Percentiles rank a stretch among this genome's conserved stretches.
These are phyloP conservation scores for Sphaerodactylus townsendi DNA, from an alignment of 2,113 vertebrate species.

Conservation along the genomic window DNA sequence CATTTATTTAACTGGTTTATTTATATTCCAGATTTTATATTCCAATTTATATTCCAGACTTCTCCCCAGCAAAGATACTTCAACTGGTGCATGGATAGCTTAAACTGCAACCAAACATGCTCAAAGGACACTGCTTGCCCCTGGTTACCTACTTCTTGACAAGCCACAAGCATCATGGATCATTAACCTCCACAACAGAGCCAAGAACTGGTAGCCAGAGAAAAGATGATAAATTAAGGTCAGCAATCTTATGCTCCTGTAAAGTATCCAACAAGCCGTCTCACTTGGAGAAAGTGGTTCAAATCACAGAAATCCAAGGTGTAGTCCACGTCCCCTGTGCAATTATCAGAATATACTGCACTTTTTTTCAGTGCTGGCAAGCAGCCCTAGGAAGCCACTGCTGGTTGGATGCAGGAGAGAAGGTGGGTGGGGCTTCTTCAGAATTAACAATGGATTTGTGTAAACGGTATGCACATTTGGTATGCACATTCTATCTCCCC, in stretches of 20 bases:
- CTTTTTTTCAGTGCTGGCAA: neutral
- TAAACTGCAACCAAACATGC: neutral
- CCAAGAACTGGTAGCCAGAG: neutral
- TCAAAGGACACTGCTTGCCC: neutral
- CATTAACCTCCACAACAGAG: neutral
- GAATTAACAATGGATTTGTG: neutral
- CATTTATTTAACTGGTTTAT: no score
- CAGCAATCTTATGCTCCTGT: neutral
- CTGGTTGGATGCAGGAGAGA: slow-evolving; percentile 8
- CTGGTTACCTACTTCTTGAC: neutral
- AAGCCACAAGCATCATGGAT: neutral
- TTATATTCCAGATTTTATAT: no score
- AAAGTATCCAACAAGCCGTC: neutral
- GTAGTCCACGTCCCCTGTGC: neutral
- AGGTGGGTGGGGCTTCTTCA: slow-evolving; percentile 3
- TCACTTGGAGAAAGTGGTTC: neutral
- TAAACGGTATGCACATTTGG: neutral
- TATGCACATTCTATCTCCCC: neutral
- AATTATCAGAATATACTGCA: neutral
- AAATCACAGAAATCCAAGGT: neutral
- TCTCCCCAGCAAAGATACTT: no score
- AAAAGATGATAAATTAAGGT: neutral
- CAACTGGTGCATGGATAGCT: no score
- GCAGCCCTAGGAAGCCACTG: neutral
- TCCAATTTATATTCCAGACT: no score